Conservation (phyloP, 1,140 invertebrate genomes). For the Leptoteleia sp. region DNA sequence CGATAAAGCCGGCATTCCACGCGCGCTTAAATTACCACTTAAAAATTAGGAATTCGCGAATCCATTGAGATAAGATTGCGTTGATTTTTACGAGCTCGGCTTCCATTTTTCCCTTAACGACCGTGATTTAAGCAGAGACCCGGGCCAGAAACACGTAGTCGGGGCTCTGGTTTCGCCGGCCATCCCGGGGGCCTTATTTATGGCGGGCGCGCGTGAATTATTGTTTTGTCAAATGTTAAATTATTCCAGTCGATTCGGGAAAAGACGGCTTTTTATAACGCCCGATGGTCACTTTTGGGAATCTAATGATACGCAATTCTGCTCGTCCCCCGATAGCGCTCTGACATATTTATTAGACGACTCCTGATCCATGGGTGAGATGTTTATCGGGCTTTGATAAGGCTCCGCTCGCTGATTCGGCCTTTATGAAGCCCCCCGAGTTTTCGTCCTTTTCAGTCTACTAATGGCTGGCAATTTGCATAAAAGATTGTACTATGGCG, state of each 20-base stretch:
- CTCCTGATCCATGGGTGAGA: conserved; percentile 15
- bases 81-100: conserved; percentile 52
- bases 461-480: conserved; percentile 18
- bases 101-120: conserved; percentile 40
- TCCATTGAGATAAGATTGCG: conserved; percentile 53
- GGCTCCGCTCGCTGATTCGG: conserved; percentile 3
- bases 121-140: conserved; percentile 31
- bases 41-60: conserved; percentile 43
- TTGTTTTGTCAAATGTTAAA: conserved; percentile 58
- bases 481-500: conserved; percentile 12
- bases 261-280: conserved; percentile 26
- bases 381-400: conserved; percentile 41
- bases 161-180: conserved; percentile 11
- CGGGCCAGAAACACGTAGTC: conserved; percentile 11
- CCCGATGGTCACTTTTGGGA: conserved; percentile 30
- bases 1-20: conserved; percentile 53
- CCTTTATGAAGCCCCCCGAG: conserved; percentile 22
- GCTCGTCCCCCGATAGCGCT: conserved; percentile 15
- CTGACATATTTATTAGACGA: conserved; percentile 41
- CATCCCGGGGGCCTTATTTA: conserved; percentile 43
- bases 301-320: conserved; percentile 15
- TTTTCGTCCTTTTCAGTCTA: conserved; percentile 1
- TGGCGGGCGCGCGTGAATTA: conserved; percentile 41
- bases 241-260: conserved; percentile 33
- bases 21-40: conserved; percentile 50